These are phyloP conservation scores for Phataginus tetradactyla DNA, from an alignment of 2,797 vertebrate species.

Conservation along the genomic window DNA sequence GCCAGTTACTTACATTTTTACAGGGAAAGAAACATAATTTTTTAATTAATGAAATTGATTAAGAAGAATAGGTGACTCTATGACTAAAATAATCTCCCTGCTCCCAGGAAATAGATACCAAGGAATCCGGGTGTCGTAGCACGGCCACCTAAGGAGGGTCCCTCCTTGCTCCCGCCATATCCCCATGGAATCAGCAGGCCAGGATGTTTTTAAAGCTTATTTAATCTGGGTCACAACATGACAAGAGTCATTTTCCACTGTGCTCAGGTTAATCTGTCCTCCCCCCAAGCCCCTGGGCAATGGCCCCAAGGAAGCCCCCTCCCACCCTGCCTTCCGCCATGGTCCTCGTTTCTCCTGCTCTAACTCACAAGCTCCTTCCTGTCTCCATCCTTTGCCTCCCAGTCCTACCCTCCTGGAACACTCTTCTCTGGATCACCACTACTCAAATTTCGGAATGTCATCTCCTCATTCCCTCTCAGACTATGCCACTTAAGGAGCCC, in stretches of 20 bases:
- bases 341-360: not conserved
- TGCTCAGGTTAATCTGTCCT: not conserved
- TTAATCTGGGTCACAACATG: not conserved
- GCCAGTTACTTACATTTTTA: not conserved
- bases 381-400: rapidly evolving
- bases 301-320: not conserved
- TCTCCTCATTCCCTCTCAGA: not conserved
- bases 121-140: not conserved
- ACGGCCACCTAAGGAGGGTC: no score
- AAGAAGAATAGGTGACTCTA: not conserved
- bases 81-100: not conserved
- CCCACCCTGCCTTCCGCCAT: no score
- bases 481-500: not conserved
- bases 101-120: not conserved
- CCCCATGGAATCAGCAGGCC: not conserved
- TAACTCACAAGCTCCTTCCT: not conserved
- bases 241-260: not conserved
- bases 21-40: not conserved
- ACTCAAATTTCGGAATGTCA: not conserved
- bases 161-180: not conserved
- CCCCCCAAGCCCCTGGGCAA: not conserved
- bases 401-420: not conserved
- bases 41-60: not conserved
- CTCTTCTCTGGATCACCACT: not conserved
- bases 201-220: not conserved